Evolutionary conservation across 2,888 invertebrate genomes (phyloP).

Genomic region (Tiliacea aurago): DNA sequence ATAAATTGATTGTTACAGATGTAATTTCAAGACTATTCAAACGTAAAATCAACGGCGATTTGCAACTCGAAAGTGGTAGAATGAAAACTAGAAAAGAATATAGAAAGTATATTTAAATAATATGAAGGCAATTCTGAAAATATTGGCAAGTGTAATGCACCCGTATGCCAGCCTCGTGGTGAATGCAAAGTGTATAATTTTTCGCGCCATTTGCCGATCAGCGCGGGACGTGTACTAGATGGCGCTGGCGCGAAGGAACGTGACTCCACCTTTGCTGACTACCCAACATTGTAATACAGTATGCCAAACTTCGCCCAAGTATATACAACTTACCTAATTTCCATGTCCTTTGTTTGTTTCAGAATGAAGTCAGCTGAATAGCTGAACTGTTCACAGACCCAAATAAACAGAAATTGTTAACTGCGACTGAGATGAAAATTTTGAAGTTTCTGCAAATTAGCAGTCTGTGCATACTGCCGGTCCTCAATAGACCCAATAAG

Average conservation of each 20-base stretch:
- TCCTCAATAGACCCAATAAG: conserved; percentile 52
- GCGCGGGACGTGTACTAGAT: conserved; percentile 69
- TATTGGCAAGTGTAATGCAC: conserved; percentile 65
- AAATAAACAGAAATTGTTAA: conserved; percentile 35
- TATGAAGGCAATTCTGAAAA: conserved; percentile 42
- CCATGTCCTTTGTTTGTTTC: conserved; percentile 56
- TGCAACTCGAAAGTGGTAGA: conserved; percentile 16
- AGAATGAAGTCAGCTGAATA: conserved; percentile 37
- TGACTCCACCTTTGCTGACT: conserved; percentile 65
- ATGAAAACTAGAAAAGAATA: conserved; percentile 41
- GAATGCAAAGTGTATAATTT: conserved; percentile 81
- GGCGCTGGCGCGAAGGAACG: conserved; percentile 76
- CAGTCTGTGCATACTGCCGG: conserved; percentile 31
- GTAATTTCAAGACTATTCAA: conserved; percentile 2
- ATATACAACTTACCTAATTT: conserved; percentile 53
- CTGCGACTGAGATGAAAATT: conserved; percentile 21
- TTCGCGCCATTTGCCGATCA: conserved; percentile 82
- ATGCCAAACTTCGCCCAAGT: conserved; percentile 47
- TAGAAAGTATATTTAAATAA: conserved; percentile 50
- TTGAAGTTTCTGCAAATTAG: conserved; percentile 49
- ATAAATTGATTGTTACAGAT: conserved; percentile 31
- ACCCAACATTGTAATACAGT: conserved; percentile 39
- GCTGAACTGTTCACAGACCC: conserved; percentile 19
- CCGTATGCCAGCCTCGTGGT: conserved; percentile 53
- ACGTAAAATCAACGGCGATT: conserved; percentile 17